phyloP scores from a whole-genome alignment of 2,113 vertebrate genomes.

The Psilopsiagon aymara region DNA sequence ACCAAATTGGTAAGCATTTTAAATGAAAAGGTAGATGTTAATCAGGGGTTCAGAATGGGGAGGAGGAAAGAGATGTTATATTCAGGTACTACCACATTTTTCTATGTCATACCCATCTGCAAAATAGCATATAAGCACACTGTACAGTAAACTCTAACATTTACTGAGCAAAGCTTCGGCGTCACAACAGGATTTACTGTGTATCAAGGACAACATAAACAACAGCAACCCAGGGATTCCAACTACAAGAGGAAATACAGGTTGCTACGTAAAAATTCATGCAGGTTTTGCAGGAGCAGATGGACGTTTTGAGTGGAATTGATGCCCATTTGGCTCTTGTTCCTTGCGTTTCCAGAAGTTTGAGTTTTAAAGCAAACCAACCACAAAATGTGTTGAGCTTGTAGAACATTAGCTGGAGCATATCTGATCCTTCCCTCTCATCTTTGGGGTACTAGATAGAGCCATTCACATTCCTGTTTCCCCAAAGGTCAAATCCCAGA shows the following conservation, averaged over 20 bases:
- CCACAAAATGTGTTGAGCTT: neutral
- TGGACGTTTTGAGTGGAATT: constrained; percentile 43
- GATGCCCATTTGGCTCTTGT: constrained; percentile 17
- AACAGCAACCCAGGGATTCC: constrained; percentile 18
- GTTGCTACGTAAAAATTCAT: constrained; percentile 49
- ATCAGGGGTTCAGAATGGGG: neutral
- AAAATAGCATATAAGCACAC: neutral
- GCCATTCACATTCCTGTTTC: neutral
- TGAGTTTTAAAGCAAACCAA: constrained; percentile 16
- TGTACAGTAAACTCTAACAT: neutral
- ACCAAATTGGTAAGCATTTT: neutral
- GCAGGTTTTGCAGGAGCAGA: constrained; percentile 45
- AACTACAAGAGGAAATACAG: constrained; percentile 30
- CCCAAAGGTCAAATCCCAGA: neutral
- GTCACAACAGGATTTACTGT: constrained; percentile 1
- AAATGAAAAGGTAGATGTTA: neutral
- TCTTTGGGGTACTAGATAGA: neutral
- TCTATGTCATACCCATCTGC: neutral
- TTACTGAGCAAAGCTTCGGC: constrained; percentile 8
- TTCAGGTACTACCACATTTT: constrained; percentile 5
- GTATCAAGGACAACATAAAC: constrained; percentile 45
- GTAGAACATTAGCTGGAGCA: neutral
- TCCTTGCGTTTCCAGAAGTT: neutral
- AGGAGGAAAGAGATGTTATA: neutral
- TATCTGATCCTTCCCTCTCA: neutral